A percentile compares a stretch with the other conserved stretches of the same genome.
phyloP scores from a whole-genome alignment of 1,140 invertebrate genomes.

The Drosophila bifasciata region DNA sequence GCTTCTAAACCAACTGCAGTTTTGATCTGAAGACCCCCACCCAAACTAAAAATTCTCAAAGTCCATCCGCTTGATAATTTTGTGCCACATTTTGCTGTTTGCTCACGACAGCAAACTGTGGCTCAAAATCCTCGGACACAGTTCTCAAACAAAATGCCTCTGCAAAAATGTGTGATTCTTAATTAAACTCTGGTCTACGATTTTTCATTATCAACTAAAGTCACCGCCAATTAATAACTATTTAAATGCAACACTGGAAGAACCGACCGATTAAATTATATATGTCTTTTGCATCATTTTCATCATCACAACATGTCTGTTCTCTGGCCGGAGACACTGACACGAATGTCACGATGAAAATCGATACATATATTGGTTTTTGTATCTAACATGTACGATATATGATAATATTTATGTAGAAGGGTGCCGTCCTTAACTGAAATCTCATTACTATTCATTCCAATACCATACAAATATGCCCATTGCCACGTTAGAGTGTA shows the following conservation, averaged over 20 bases:
- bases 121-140: conserved; percentile 55
- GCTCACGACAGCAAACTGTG: conserved; percentile 81
- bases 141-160: conserved; percentile 7
- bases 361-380: background rate
- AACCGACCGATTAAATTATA: conserved; percentile 48
- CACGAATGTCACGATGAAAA: conserved; percentile 12
- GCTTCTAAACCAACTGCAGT: conserved; percentile 66
- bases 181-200: conserved; percentile 6
- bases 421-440: conserved; percentile 20
- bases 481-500: conserved; percentile 62
- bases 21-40: conserved; percentile 36
- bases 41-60: background rate
- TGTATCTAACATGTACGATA: conserved; percentile 31
- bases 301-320: background rate
- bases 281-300: conserved; percentile 9
- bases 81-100: conserved; percentile 80
- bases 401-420: conserved; percentile 6
- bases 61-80: conserved; percentile 33
- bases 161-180: conserved; percentile 60
- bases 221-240: conserved; percentile 48
- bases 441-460: conserved; percentile 60
- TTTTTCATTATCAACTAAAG: conserved; percentile 48
- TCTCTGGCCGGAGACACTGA: no score
- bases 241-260: conserved; percentile 73
- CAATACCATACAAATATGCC: conserved; percentile 70